These are phyloP conservation scores for Metellina segmentata DNA, from an alignment of 2,888 invertebrate genomes.

Conservation along the genomic window DNA sequence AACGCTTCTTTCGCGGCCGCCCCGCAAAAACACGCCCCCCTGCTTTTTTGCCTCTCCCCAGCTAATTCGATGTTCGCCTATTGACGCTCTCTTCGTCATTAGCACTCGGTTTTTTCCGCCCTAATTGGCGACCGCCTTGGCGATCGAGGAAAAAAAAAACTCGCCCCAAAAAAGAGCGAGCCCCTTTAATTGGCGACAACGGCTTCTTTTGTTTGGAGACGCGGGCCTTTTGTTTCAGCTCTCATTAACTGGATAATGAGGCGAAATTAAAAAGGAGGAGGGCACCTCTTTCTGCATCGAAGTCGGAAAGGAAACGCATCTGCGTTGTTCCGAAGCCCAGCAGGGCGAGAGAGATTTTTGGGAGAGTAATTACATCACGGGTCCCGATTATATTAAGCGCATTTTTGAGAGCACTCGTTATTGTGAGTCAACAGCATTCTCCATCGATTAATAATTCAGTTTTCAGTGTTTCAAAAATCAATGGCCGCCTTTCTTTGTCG, in stretches of 20 bases:
- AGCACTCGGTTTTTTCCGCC: conserved; percentile 42
- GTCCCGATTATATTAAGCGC: neutral
- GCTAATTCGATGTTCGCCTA: conserved; percentile 53
- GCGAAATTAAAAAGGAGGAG: conserved; percentile 1
- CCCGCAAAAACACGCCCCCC: conserved; percentile 62
- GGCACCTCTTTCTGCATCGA: too few relatives aligned
- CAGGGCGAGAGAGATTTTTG: neutral
- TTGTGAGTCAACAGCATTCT: neutral
- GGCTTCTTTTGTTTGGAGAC: conserved; percentile 73
- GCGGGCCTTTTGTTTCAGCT: conserved; percentile 37
- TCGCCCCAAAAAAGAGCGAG: conserved; percentile 24
- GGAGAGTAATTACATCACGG: neutral
- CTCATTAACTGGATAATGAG: conserved; percentile 61
- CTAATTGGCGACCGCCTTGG: neutral
- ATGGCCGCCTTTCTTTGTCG: neutral
- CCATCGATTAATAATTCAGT: neutral
- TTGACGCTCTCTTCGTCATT: conserved; percentile 62
- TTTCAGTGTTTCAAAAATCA: neutral
- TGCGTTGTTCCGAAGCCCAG: neutral
- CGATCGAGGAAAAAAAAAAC: neutral
- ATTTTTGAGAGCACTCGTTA: neutral
- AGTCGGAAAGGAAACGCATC: neutral
- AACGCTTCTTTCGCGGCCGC: conserved; percentile 61
- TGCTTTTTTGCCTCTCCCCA: conserved; percentile 41
- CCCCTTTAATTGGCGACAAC: conserved; percentile 69